Percentiles rank a stretch among this genome's conserved stretches.
These are phyloP conservation scores for Danio choprae DNA, from an alignment of 2,797 vertebrate species.

Conservation along the genomic window DNA sequence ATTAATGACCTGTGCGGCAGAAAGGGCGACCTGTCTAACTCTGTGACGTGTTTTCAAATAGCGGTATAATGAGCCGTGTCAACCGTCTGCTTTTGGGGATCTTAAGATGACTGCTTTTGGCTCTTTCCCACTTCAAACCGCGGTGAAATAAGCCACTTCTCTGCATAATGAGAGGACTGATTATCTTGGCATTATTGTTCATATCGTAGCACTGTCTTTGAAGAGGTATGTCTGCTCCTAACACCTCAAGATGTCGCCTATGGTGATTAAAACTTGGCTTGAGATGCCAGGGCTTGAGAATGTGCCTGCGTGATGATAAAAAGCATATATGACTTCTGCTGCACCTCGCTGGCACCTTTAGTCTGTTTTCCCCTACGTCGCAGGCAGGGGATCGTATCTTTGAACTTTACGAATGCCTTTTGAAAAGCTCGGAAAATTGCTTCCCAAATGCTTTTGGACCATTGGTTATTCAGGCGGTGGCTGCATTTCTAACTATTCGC, in stretches of 20 bases:
- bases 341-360: conserved; percentile 36
- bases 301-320: conserved; percentile 37
- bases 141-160: conserved; percentile 55
- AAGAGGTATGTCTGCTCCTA: conserved; percentile 58
- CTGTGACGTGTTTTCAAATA: conserved; percentile 55
- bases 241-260: conserved; percentile 55
- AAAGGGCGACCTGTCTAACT: conserved; percentile 48
- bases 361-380: conserved; percentile 35
- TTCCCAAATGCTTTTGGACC: conserved; percentile 39
- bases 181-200: conserved; percentile 65
- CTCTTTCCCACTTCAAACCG: conserved; percentile 48
- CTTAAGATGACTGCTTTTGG: conserved; percentile 42
- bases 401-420: conserved; percentile 31
- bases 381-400: conserved; percentile 10
- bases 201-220: conserved; percentile 62
- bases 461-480: conserved; percentile 35
- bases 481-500: conserved; percentile 2
- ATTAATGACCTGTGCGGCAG: conserved; percentile 33
- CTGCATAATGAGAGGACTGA: conserved; percentile 71
- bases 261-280: conserved; percentile 67
- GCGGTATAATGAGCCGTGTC: conserved; percentile 57
- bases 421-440: conserved; percentile 37
- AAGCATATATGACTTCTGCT: conserved; percentile 60
- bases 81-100: conserved; percentile 47
- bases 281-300: conserved; percentile 27